Base-by-base conservation (phyloP, 1,140 invertebrate genomes). In the Aphis craccivora region DNA sequence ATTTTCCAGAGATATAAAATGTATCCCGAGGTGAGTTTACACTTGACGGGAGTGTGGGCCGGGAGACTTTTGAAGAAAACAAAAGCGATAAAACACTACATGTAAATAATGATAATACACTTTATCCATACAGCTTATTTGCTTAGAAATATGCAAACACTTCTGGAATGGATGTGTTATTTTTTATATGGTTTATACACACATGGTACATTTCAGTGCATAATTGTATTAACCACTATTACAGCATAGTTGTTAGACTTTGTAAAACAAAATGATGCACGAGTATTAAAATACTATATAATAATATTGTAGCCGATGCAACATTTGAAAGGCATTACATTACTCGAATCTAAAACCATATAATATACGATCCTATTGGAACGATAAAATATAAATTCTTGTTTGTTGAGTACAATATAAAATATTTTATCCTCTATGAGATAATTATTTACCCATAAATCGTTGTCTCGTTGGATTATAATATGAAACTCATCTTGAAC, bases 41-140 rank as follows among this genome's bases (percentile, higher is more conserved):
- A 43, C 40, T 40, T 5, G 83, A 43, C 83, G 83, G 40, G 23
- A 25, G 23, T 23, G 23, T n/a, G 37, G 35, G 83, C 40, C 35
- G 37, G 37, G 23, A 9, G 23, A 43, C 40, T 40, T 84, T 43
- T 2, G 83, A 84, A 84, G 83, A 84, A 84, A 84, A 84, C 83
- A 84, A 84, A 84, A 84, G 37, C 84, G 14, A 86, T 86, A 86
- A 84, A 84, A 84, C 37, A 45, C 43, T 43, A 86, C 83, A 84
- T 84, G 40, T 84, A 45, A 86, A 86, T 86, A 86, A 86, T 86
- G 84, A 86, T 86, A 86, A 86, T 48, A 86, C 30, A 86, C 84
- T 86, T 86, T 43, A 43, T 86, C 83, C 37, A 22, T 86, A 86
- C 37, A 45, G 37, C 37, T 86, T 45, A 45, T 86, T 40, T 43